Evolutionary conservation across 2,888 invertebrate species (phyloP).

Genomic region (Biston stratarius): DNA sequence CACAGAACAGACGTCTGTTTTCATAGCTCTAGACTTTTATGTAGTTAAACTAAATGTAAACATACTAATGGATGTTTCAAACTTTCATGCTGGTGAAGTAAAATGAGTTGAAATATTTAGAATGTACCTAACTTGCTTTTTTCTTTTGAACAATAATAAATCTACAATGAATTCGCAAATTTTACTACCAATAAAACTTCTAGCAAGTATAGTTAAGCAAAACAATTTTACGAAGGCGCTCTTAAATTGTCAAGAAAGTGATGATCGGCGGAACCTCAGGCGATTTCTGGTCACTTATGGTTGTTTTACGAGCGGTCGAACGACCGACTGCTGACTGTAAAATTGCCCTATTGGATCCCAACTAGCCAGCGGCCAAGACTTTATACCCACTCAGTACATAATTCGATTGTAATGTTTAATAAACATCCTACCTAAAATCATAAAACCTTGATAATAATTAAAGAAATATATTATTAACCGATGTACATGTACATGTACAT

Average conservation of each 20-base stretch:
- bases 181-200: neutral
- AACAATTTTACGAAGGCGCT: neutral
- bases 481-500: no score
- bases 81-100: no score
- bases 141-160: no score
- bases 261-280: slow-evolving; percentile 6
- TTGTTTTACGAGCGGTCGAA: slow-evolving; percentile 30
- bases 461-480: no score
- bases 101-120: no score
- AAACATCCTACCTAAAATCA: no score
- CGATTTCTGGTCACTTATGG: slow-evolving; percentile 13
- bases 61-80: no score
- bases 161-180: neutral
- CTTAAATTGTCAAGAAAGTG: slow-evolving; percentile 17
- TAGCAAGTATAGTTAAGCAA: neutral
- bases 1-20: no score
- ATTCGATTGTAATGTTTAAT: neutral
- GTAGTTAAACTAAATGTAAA: no score
- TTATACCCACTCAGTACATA: neutral
- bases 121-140: no score
- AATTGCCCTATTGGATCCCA: slow-evolving; percentile 6
- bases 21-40: no score
- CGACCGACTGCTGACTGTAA: slow-evolving; percentile 29
- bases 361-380: neutral
- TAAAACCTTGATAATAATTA: no score